Evolutionary conservation across 2,113 vertebrate species (phyloP), one percentile per base, ranked within the genome.

Genomic region (Microcebus griseorufus): DNA sequence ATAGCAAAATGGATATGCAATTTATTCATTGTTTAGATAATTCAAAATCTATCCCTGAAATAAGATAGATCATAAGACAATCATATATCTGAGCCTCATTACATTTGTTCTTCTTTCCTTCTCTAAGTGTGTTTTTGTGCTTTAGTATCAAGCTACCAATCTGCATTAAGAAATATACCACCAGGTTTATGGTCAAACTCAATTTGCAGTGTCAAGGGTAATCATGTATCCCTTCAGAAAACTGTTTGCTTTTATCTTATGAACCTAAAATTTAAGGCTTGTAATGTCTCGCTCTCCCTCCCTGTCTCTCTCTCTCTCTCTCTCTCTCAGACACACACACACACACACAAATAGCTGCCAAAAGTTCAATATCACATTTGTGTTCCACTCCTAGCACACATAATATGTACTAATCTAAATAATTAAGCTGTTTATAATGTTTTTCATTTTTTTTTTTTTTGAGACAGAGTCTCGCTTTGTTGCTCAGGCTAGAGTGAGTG

Each of bases 11-110:
- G 17, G 3, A 58, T 72, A 34, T 45, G 27, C 42, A 84, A 76
- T 80, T 83, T 73, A 81, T 67, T 94, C 39, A 72, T 70, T 88
- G 72, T 42, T 88, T 39, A 53, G 37, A 51, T 76, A 65, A 85
- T 88, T 93, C 70, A 85, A 93, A 94, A 85, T 85, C 73, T 91
- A 58, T 34, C 27, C 18, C 42, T 81, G 34, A 92, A 91, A 88
- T 93, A 60, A 82, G 34, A 23, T 45, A 88, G 14, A 81, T 88
- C 34, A 76, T 85, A 64, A 70, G 79, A 76, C 25, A 93, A 16
- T 11, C 55, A 73, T 53, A 67, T n/a, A 9, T 29, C 62, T 76
- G 29, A 65, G 18, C 58, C 11, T 34, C 22, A 20, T 67, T 78
- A 16, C 20, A 70, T 89, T 45, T 82, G 12, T 9, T 67, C 29